These are phyloP conservation scores for Dinoponera quadriceps DNA, from an alignment of 1,140 invertebrate genomes.

Conservation along the genomic window DNA sequence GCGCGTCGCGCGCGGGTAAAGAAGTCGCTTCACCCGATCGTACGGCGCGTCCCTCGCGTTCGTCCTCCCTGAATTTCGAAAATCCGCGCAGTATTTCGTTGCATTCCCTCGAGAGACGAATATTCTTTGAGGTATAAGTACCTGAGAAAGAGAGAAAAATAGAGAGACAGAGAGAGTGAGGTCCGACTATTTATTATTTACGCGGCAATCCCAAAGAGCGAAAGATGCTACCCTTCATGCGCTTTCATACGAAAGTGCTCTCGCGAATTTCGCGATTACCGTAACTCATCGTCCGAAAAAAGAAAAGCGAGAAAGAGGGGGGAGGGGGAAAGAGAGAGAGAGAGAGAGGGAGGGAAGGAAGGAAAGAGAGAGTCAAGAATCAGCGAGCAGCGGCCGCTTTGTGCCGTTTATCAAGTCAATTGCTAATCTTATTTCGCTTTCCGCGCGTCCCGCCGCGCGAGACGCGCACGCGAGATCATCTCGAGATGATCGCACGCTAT, in stretches of 20 bases:
- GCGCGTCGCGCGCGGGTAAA: background rate
- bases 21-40: slow-evolving; percentile 15
- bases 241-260: slow-evolving; percentile 37
- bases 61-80: slow-evolving; percentile 41
- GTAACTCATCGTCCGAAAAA: slow-evolving; percentile 15
- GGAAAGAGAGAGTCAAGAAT: background rate
- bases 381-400: background rate
- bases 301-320: too few relatives aligned
- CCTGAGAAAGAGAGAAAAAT: slow-evolving; percentile 27
- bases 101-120: slow-evolving; percentile 61
- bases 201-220: slow-evolving; percentile 67
- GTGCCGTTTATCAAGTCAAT: background rate
- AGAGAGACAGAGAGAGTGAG: background rate
- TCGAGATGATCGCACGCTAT: slow-evolving; percentile 5
- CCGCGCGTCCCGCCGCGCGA: background rate
- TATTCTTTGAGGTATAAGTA: slow-evolving; percentile 64
- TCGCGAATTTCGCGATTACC: slow-evolving; percentile 3
- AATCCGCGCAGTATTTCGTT: slow-evolving; percentile 39
- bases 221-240: slow-evolving; percentile 64
- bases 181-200: slow-evolving; percentile 70
- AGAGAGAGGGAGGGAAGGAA: too few relatives aligned
- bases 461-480: too few relatives aligned
- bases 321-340: too few relatives aligned
- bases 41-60: slow-evolving; percentile 24
- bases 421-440: slow-evolving; percentile 3